phyloP scores from a whole-genome alignment of 2,888 invertebrate species.

The Caenorhabditis sp. region DNA sequence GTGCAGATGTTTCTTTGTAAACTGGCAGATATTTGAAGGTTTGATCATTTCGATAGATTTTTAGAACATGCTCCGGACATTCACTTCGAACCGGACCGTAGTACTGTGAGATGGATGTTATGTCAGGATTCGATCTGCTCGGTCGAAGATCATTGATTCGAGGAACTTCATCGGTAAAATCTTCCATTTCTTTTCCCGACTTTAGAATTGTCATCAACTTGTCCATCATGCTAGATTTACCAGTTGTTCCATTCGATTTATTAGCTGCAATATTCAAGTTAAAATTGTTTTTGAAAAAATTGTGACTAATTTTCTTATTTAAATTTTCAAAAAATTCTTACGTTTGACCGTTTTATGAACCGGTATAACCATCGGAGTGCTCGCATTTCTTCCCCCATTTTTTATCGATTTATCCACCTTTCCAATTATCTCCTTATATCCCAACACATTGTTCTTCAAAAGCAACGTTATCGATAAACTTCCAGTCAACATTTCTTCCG shows the following conservation, averaged over 20 bases:
- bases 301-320: slow-evolving; percentile 1
- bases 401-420: slow-evolving; percentile 21
- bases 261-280: slow-evolving; percentile 2
- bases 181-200: slow-evolving; percentile 44
- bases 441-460: slow-evolving; percentile 91
- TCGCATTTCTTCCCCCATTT: neutral
- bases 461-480: slow-evolving; percentile 81
- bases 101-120: slow-evolving; percentile 64
- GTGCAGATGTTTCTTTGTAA: slow-evolving; percentile 82
- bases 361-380: slow-evolving; percentile 42
- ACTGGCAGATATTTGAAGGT: slow-evolving; percentile 95
- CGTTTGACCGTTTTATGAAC: slow-evolving; percentile 24
- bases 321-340: slow-evolving; percentile 11
- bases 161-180: slow-evolving; percentile 59
- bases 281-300: neutral
- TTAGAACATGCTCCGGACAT: slow-evolving; percentile 94
- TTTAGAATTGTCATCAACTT: slow-evolving; percentile 65
- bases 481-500: slow-evolving; percentile 48
- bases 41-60: slow-evolving; percentile 82
- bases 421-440: slow-evolving; percentile 62
- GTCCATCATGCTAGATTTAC: slow-evolving; percentile 65
- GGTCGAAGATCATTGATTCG: slow-evolving; percentile 59
- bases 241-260: slow-evolving; percentile 12
- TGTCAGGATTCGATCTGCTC: slow-evolving; percentile 72
- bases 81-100: slow-evolving; percentile 57